Percentiles rank a stretch among this genome's conserved stretches.
phyloP scores from a whole-genome alignment of 2,888 invertebrate species.

The Habroteleia sp. region DNA sequence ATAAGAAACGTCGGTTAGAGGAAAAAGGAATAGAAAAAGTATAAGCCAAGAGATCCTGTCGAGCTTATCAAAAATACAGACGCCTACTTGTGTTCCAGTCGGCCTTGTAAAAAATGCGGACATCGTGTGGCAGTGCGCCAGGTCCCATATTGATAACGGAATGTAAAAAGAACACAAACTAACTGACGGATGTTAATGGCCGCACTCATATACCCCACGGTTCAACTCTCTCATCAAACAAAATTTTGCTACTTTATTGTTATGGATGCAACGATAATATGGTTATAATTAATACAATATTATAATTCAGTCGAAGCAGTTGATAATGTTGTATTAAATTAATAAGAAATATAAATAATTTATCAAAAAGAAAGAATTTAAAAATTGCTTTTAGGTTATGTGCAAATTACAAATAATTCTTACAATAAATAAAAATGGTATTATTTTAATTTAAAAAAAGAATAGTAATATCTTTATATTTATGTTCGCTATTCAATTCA shows the following conservation, averaged over 20 bases:
- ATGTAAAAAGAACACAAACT: slow-evolving; percentile 48
- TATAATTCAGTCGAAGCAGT: no score
- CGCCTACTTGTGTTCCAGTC: slow-evolving; percentile 66
- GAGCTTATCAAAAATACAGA: slow-evolving; percentile 52
- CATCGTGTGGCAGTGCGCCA: slow-evolving; percentile 60
- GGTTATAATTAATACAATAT: slow-evolving; percentile 15
- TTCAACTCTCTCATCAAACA: slow-evolving; percentile 25
- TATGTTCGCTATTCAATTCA: no score
- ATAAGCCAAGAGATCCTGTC: slow-evolving; percentile 44
- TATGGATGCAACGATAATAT: slow-evolving; percentile 2
- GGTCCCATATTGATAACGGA: slow-evolving; percentile 58
- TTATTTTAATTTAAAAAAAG: no score
- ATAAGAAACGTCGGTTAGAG: slow-evolving; percentile 25
- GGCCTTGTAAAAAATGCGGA: slow-evolving; percentile 74
- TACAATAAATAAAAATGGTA: no score
- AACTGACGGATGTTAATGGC: slow-evolving; percentile 58
- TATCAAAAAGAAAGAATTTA: no score
- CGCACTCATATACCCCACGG: slow-evolving; percentile 19
- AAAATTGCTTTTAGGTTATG: no score
- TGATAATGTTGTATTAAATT: no score
- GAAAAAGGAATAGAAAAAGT: slow-evolving; percentile 18
- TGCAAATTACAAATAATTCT: no score
- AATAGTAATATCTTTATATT: no score
- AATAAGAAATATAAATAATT: no score
- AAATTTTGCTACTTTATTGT: slow-evolving; percentile 30